Evolutionary conservation across 1,140 invertebrate species (phyloP).

Genomic region (Aphelinus certus): DNA sequence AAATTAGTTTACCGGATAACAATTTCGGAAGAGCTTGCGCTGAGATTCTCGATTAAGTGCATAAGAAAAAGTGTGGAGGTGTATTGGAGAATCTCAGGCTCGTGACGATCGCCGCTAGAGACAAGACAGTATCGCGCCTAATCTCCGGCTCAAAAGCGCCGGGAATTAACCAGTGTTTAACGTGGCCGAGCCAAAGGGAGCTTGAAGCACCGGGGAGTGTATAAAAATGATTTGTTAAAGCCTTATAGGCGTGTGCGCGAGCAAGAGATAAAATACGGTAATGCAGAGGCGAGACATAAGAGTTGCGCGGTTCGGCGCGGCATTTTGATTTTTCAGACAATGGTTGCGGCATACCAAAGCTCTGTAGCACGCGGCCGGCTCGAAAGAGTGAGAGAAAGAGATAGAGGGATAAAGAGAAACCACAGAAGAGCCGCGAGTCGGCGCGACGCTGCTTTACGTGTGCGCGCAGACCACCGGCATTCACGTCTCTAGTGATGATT

Average conservation of each 20-base stretch:
- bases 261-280: slow-evolving; percentile 27
- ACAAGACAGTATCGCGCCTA: slow-evolving; percentile 27
- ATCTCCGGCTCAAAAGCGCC: slow-evolving; percentile 21
- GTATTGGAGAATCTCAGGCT: not conserved
- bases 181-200: not conserved
- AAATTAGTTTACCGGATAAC: not conserved
- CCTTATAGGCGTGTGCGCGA: slow-evolving; percentile 20
- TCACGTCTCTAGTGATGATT: slow-evolving; percentile 20
- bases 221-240: slow-evolving; percentile 34
- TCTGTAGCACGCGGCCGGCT: not conserved
- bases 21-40: too few species aligned
- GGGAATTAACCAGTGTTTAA: slow-evolving; percentile 19
- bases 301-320: slow-evolving; percentile 12
- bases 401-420: slow-evolving; percentile 31
- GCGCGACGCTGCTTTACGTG: not conserved
- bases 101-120: slow-evolving; percentile 5
- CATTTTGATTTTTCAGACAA: slow-evolving; percentile 39
- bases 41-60: too few species aligned
- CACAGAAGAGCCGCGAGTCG: slow-evolving; percentile 25
- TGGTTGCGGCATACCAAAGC: slow-evolving; percentile 36
- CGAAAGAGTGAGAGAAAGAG: slow-evolving; percentile 10
- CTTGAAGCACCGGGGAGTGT: not conserved
- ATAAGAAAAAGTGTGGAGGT: not conserved
- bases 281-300: slow-evolving; percentile 16
- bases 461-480: slow-evolving; percentile 15